Percentiles rank a stretch among this genome's conserved stretches.
Evolutionary conservation across 2,888 invertebrate species (phyloP).

Genomic region (Lepidocyrtoides sp.): DNA sequence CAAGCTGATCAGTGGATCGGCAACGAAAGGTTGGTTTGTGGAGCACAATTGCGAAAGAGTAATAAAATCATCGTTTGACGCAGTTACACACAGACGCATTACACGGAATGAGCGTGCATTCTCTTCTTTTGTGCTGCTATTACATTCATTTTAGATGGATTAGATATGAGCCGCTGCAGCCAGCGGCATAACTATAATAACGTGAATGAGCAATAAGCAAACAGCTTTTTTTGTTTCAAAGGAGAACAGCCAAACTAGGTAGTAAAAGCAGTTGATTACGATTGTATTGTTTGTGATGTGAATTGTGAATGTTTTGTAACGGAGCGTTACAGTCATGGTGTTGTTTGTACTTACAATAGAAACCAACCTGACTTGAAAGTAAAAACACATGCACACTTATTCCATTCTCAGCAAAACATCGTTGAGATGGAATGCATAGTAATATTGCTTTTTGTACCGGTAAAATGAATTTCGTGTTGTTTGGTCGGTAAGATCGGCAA

Average conservation of each 20-base stretch:
- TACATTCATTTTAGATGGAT: conserved; percentile 1
- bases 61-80: conserved; percentile 41
- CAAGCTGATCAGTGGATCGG: not conserved
- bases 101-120: not conserved
- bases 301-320: not conserved
- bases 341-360: not conserved
- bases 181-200: conserved; percentile 4
- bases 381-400: not conserved
- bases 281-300: conserved; percentile 29
- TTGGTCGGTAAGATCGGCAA: conserved; percentile 22
- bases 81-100: conserved; percentile 2
- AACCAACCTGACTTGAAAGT: not conserved
- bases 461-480: conserved; percentile 1
- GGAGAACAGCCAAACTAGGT: not conserved
- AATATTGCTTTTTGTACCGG: not conserved
- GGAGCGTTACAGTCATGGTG: no score
- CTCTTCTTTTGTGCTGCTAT: conserved; percentile 13
- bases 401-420: not conserved
- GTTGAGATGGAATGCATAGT: not conserved
- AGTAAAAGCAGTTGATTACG: conserved; percentile 56
- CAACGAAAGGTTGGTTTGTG: not conserved
- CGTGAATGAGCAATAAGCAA: conserved; percentile 26
- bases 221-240: conserved; percentile 1
- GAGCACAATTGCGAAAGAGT: not conserved
- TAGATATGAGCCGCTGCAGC: not conserved